Base-by-base conservation (phyloP, 2,888 invertebrate genomes). In the Andricus quercusramuli region DNA sequence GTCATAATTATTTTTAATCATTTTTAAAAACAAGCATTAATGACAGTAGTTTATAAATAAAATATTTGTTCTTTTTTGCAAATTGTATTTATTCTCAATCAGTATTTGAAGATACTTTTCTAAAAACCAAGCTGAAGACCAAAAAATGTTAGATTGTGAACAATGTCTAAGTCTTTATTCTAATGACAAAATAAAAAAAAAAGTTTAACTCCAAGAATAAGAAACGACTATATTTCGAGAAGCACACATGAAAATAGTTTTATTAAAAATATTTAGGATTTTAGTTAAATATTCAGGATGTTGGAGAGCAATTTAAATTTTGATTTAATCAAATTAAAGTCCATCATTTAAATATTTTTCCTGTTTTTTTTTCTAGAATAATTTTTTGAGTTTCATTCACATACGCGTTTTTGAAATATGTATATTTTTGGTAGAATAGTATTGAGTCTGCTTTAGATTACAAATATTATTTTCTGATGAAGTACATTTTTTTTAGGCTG, bases 401-500 rank as follows among this genome's bases (percentile, higher is more conserved):
- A 6, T 37, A 37, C 37, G 6, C 8, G 37, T 37, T 1, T 37
- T 37, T 37, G 6, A 37, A 37, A 37, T 37, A 8, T 37, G 37
- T 37, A 8, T n/a, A n/a, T n/a, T 20, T 29, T 22, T 68, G 1
- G 15, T 2, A 68, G n/a, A 68, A 17, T 68, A 37, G 20, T n/a
- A 9, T 37, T n/a, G 5, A 41, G 68, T 22, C 11, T 68, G 4
- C 29, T 8, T 68, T 68, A 37, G 15, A 37, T 68, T 32, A 20
- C 4, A 20, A 32, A 37, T 13, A 68, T 15, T 41, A 37, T 67
- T 15, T 13, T 13, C n/a, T 68, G n/a, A 44, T 8, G 11, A 37
- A 22, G n/a, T 20, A 2, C 20, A 20, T 37, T 68, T 32, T 32
- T 70, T 56, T 74, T 90, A 95, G 94, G 95, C 95, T 20, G 95